Percentiles rank a stretch among this genome's conserved stretches.
phyloP scores from a whole-genome alignment of 2,113 vertebrate genomes.

The Daphoenositta chrysoptera region DNA sequence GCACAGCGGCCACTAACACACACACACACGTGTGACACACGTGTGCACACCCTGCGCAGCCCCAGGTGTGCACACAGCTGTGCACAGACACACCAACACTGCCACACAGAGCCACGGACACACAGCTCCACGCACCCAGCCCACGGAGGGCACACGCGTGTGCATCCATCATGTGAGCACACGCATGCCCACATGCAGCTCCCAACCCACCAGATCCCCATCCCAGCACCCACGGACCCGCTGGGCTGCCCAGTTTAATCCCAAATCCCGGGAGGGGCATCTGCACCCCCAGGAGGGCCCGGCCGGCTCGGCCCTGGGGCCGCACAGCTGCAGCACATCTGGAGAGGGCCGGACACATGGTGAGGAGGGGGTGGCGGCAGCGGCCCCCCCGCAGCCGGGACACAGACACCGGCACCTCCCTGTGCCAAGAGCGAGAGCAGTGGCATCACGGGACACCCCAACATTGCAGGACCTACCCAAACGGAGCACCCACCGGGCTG shows the following conservation, averaged over 20 bases:
- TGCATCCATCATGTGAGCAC: accelerated
- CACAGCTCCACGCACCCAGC: accelerated
- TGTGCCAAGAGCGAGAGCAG: accelerated
- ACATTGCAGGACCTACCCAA: background rate
- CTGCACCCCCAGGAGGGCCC: background rate
- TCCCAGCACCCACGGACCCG: accelerated
- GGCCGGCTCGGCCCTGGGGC: background rate
- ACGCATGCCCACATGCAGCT: background rate
- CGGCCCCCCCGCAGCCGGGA: accelerated
- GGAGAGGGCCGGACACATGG: background rate
- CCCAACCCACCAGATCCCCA: background rate
- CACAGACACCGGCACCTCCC: background rate
- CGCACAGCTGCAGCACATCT: constrained; percentile 7
- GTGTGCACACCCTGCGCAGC: background rate
- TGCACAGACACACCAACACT: background rate
- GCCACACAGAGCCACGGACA: accelerated
- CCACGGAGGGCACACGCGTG: background rate
- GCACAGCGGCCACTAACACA: background rate
- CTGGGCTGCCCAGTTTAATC: background rate
- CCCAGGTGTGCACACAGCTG: background rate
- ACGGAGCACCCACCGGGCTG: background rate
- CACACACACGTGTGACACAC: background rate
- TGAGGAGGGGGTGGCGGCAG: background rate
- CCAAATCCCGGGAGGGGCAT: background rate
- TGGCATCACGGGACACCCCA: background rate